Evolutionary conservation across 2,888 invertebrate species (phyloP), one percentile per base, ranked within the genome.

Genomic region (Scaptomyza polygonia): DNA sequence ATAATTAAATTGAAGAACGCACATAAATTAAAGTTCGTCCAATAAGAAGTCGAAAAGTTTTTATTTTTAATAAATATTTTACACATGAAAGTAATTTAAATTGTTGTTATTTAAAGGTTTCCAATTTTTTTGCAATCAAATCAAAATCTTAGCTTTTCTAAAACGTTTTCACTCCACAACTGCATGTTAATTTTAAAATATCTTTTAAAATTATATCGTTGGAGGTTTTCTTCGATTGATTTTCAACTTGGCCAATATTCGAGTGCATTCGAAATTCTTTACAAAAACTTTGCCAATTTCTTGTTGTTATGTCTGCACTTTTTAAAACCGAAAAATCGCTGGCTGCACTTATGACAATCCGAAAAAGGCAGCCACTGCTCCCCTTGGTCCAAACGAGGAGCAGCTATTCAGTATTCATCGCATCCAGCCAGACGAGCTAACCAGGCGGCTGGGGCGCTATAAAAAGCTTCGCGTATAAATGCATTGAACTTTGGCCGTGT

Each of bases 401-500:
- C 16, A n/a, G n/a, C n/a, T n/a, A n/a, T n/a, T n/a, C 45, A 39
- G 34, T 59, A 36, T 30, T 30, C 7, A n/a, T 6, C 2, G 32
- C 66, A 54, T 29, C 36, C 42, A 49, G 45, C 53, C 69, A 63
- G 55, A 51, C 72, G 40, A 52, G 34, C 64, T 30, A 59, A 39
- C 64, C 68, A 57, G 76, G 64, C 67, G 67, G 49, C n/a, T n/a
- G 51, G 51, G 53, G 51, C 63, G 64, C 81, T 82, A 87, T 82
- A 82, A 82, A 82, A 82, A 82, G 88, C 66, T 57, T 34, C 58
- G 39, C 61, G 78, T 68, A 77, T 75, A 67, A 85, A 81, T 81
- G 76, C 81, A 81, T 88, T 82, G 82, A 82, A 82, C 82, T 82
- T 82, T 88, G 82, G 61, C 67, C 77, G 77, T 81, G 75, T 76